Conservation (phyloP, 1,140 invertebrate genomes). For the Berghia stephanieae region DNA sequence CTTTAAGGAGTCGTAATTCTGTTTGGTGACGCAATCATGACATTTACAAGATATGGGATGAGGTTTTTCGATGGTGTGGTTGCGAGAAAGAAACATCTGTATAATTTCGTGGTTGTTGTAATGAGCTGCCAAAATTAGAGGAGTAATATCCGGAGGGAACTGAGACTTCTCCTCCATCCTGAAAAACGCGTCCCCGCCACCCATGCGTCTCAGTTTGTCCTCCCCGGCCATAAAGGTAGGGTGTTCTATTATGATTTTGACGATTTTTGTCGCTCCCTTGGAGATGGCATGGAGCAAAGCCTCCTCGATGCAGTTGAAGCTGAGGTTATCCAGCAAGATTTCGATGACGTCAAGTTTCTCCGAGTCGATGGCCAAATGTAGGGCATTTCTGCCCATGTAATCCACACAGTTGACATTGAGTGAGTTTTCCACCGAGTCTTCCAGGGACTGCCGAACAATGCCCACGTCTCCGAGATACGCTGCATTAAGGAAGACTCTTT, state of each 20-base stretch:
- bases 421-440: constrained; percentile 51
- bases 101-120: constrained; percentile 67
- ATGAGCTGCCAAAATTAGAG: constrained; percentile 65
- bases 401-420: constrained; percentile 64
- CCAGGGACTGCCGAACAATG: constrained; percentile 58
- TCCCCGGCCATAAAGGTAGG: constrained; percentile 64
- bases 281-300: constrained; percentile 66
- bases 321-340: constrained; percentile 58
- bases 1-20: constrained; percentile 64
- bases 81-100: constrained; percentile 65
- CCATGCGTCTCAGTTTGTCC: constrained; percentile 58
- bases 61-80: constrained; percentile 68
- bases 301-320: constrained; percentile 64
- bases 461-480: constrained; percentile 64
- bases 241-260: constrained; percentile 65
- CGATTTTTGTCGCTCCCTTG: constrained; percentile 64
- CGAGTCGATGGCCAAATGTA: constrained; percentile 65
- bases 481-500: constrained; percentile 66
- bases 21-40: constrained; percentile 69
- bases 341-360: constrained; percentile 64
- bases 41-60: constrained; percentile 73
- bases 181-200: constrained; percentile 61
- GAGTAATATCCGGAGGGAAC: constrained; percentile 65
- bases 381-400: constrained; percentile 63
- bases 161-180: constrained; percentile 60